These are phyloP conservation scores for Smittia sp. DNA, from an alignment of 2,888 invertebrate genomes.

Conservation along the genomic window DNA sequence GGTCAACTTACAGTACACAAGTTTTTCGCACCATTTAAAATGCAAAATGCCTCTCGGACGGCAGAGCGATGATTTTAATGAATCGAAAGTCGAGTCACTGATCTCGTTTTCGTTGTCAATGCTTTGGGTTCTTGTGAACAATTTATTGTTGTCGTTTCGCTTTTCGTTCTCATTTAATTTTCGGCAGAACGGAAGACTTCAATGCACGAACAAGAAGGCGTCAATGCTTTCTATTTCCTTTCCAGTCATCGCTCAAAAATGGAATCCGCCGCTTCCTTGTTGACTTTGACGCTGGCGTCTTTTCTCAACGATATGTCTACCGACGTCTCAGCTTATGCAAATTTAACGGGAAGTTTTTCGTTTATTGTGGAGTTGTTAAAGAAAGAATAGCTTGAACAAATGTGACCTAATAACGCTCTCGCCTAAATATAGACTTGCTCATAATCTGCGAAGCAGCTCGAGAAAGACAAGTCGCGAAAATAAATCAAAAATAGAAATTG, in stretches of 20 bases:
- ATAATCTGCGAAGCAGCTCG: not conserved
- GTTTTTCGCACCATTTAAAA: slow-evolving; percentile 36
- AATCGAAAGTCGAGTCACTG: not conserved
- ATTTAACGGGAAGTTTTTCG: slow-evolving; percentile 15
- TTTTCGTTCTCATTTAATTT: not conserved
- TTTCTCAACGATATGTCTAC: not conserved
- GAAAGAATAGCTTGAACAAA: not conserved
- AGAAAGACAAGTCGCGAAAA: slow-evolving; percentile 16
- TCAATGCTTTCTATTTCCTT: not conserved
- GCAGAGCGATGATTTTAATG: not conserved
- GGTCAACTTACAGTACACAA: slow-evolving; percentile 32
- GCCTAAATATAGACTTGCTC: not conserved
- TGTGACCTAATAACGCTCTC: slow-evolving; percentile 15
- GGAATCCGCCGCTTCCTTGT: not conserved
- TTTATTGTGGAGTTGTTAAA: not conserved
- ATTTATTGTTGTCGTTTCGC: not conserved
- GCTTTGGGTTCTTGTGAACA: not conserved
- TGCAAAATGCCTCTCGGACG: not conserved
- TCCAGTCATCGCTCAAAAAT: not conserved
- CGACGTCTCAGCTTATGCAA: not conserved
- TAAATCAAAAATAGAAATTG: slow-evolving; percentile 5
- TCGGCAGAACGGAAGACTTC: slow-evolving; percentile 4
- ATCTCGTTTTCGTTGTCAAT: slow-evolving; percentile 20
- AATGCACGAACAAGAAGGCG: slow-evolving; percentile 8
- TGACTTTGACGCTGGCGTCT: not conserved